Percentiles rank a stretch among this genome's conserved stretches.
phyloP scores from a whole-genome alignment of 2,888 invertebrate genomes.

The Dicyrtoma fusca region DNA sequence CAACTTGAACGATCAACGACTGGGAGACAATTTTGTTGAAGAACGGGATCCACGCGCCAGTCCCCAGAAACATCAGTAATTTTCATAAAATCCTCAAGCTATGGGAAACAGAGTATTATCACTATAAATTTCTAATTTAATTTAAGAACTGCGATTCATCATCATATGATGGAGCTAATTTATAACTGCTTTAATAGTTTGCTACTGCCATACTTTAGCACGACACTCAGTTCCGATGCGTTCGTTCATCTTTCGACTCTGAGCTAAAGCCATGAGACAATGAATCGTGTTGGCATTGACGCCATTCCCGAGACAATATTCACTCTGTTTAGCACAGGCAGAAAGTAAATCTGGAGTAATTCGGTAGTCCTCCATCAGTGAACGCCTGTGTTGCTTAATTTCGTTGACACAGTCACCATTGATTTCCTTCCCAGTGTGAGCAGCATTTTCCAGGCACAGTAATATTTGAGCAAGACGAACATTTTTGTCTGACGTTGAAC shows the following conservation, averaged over 20 bases:
- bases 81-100: slow-evolving; percentile 79
- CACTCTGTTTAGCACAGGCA: slow-evolving; percentile 80
- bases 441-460: slow-evolving; percentile 82
- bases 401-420: slow-evolving; percentile 79
- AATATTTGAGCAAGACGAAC: slow-evolving; percentile 86
- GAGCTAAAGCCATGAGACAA: slow-evolving; percentile 89
- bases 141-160: background rate
- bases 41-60: slow-evolving; percentile 90
- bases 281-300: slow-evolving; percentile 89
- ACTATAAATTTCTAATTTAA: too few species aligned
- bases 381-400: slow-evolving; percentile 86
- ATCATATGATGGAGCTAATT: background rate
- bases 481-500: slow-evolving; percentile 67
- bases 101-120: slow-evolving; percentile 43
- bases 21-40: slow-evolving; percentile 79
- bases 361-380: slow-evolving; percentile 90
- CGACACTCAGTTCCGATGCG: slow-evolving; percentile 73
- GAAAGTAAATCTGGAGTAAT: slow-evolving; percentile 91
- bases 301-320: slow-evolving; percentile 62
- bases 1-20: slow-evolving; percentile 69
- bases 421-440: slow-evolving; percentile 72
- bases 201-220: slow-evolving; percentile 65
- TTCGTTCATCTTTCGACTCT: slow-evolving; percentile 68
- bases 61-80: slow-evolving; percentile 92
- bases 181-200: too few species aligned